Conservation (phyloP, 2,888 invertebrate species). For the Drosophila multiciliata region DNA sequence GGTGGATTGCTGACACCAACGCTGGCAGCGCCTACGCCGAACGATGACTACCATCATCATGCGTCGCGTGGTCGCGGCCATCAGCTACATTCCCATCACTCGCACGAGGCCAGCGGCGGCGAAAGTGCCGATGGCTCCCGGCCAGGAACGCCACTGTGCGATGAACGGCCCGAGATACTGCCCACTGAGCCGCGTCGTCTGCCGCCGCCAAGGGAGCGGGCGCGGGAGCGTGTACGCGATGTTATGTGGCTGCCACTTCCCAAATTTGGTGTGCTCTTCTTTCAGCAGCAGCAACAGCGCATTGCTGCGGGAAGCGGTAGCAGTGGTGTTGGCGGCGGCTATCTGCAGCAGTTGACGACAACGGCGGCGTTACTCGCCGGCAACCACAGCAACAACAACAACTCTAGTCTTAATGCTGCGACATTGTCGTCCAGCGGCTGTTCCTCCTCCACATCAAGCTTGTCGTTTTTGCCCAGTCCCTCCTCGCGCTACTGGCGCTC, state of each 20-base stretch:
- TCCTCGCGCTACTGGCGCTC: constrained; percentile 79
- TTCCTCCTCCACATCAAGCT: constrained; percentile 56
- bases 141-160: constrained; percentile 94
- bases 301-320: constrained; percentile 23
- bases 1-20: constrained; percentile 27
- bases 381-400: constrained; percentile 67
- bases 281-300: constrained; percentile 81
- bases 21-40: constrained; percentile 64
- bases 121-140: constrained; percentile 90
- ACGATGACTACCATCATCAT: constrained; percentile 84
- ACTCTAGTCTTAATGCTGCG: constrained; percentile 83
- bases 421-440: constrained; percentile 67
- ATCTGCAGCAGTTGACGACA: constrained; percentile 54
- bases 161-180: constrained; percentile 91
- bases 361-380: constrained; percentile 32
- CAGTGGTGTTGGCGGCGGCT: constrained; percentile 38
- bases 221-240: constrained; percentile 86
- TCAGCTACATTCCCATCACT: constrained; percentile 86
- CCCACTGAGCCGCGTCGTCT: constrained; percentile 91
- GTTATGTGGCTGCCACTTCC: constrained; percentile 94
- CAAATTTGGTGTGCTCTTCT: constrained; percentile 92
- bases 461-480: constrained; percentile 69
- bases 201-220: constrained; percentile 87
- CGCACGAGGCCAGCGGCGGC: constrained; percentile 87
- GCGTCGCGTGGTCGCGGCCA: constrained; percentile 86